Percentiles rank a stretch among this genome's conserved stretches.
Conservation (phyloP, 2,113 vertebrate genomes). For the Ceuthmochares aereus region DNA sequence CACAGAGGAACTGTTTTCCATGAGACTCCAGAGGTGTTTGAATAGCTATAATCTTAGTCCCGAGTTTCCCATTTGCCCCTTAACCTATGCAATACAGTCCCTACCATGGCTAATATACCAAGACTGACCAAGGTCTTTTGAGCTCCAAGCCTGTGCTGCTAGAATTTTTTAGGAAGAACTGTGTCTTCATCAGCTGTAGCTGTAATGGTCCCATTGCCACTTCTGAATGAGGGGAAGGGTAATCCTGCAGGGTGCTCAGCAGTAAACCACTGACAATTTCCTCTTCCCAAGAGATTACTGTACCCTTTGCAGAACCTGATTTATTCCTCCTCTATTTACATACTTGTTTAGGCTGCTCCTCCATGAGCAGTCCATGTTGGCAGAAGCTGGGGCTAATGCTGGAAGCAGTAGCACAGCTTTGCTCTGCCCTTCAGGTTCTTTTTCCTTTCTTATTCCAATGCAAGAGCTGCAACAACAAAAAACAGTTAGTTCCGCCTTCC, state of each 20-base stretch:
- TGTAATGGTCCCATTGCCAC: not conserved
- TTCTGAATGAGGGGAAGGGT: not conserved
- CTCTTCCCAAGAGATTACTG: not conserved
- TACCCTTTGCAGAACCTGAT: not conserved
- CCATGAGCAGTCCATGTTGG: not conserved
- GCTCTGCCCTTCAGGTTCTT: not conserved
- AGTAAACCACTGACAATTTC: not conserved
- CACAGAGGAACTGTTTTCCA: not conserved
- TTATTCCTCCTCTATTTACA: not conserved
- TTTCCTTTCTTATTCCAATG: not conserved
- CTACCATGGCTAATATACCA: not conserved
- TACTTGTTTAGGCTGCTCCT: not conserved
- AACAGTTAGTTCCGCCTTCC: not conserved
- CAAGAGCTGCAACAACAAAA: not conserved
- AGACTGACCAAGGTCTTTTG: not conserved
- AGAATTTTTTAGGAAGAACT: not conserved
- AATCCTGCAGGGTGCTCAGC: not conserved
- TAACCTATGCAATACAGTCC: not conserved
- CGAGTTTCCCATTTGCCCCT: not conserved
- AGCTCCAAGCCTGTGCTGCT: not conserved
- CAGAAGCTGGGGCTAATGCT: not conserved
- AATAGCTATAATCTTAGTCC: not conserved
- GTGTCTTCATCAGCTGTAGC: not conserved
- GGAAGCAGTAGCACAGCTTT: not conserved
- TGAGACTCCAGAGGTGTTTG: not conserved